Conservation (phyloP, 2,888 invertebrate species). For the Spodoptera picta region DNA sequence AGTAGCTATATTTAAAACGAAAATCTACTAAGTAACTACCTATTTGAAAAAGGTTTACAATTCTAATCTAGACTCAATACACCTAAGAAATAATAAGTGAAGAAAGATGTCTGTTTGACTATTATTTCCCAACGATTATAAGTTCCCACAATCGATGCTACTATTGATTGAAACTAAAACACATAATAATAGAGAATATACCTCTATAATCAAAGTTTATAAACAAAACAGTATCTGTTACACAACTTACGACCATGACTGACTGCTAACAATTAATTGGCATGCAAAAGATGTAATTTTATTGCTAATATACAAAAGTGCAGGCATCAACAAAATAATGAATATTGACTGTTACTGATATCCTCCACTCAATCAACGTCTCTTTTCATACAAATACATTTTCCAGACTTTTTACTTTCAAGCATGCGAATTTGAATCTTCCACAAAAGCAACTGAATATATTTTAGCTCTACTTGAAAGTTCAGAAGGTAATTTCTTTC, state of each 20-base stretch:
- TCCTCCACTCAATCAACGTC: slow-evolving; percentile 45
- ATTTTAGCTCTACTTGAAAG: background rate
- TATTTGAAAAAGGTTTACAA: too few relatives aligned
- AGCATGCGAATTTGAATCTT: slow-evolving; percentile 19
- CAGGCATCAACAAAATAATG: slow-evolving; percentile 28
- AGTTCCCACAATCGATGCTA: background rate
- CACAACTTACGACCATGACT: slow-evolving; percentile 43
- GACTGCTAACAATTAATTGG: slow-evolving; percentile 31
- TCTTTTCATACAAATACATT: slow-evolving; percentile 33
- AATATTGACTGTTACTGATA: slow-evolving; percentile 39
- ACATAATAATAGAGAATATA: slow-evolving; percentile 11
- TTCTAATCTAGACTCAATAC: too few relatives aligned
- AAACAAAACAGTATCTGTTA: slow-evolving; percentile 15
- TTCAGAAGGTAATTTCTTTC: slow-evolving; percentile 14
- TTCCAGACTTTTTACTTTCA: slow-evolving; percentile 40
- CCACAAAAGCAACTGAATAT: background rate
- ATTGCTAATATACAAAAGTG: slow-evolving; percentile 11
- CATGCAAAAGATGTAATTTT: slow-evolving; percentile 11
- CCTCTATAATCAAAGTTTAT: background rate
- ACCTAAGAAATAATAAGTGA: too few relatives aligned
- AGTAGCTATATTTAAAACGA: too few relatives aligned
- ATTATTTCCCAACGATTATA: too few relatives aligned
- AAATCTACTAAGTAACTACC: too few relatives aligned
- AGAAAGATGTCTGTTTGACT: too few relatives aligned
- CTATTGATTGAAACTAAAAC: background rate